phyloP scores from a whole-genome alignment of 2,888 invertebrate species.

The Hyles lineata region DNA sequence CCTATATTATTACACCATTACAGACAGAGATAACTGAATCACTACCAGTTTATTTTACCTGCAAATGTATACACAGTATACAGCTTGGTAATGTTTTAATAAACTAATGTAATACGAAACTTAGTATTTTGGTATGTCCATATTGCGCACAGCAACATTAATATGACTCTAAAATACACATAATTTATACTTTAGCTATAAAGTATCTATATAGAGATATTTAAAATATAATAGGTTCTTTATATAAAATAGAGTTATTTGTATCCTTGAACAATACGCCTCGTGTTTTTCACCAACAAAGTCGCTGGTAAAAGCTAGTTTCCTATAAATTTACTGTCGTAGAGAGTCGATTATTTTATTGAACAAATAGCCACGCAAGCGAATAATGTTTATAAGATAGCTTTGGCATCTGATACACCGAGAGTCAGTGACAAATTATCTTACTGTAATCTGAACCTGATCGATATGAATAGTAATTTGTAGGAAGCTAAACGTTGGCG shows the following conservation, averaged over 20 bases:
- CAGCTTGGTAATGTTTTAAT: slow-evolving; percentile 6
- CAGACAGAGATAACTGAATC: slow-evolving; percentile 6
- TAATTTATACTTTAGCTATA: no score
- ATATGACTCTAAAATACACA: no score
- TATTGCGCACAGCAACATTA: no score
- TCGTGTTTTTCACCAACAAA: no score
- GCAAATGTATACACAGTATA: neutral
- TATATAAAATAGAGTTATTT: no score
- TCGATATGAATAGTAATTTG: neutral
- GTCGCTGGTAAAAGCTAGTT: neutral
- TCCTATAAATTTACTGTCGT: neutral
- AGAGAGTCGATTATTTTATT: neutral
- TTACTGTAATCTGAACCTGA: neutral
- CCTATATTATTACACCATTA: slow-evolving; percentile 21
- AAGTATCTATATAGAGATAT: no score
- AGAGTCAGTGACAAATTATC: neutral
- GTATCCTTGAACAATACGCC: no score
- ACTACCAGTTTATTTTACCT: slow-evolving; percentile 10
- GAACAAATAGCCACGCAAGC: neutral
- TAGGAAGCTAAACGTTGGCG: no score
- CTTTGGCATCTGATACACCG: neutral
- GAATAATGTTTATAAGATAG: neutral
- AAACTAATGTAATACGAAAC: no score
- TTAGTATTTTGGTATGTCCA: no score
- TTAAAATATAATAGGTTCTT: no score